Evolutionary conservation across 2,113 vertebrate species (phyloP), one percentile per base, ranked within the genome.

Genomic region (Chauna torquata): DNA sequence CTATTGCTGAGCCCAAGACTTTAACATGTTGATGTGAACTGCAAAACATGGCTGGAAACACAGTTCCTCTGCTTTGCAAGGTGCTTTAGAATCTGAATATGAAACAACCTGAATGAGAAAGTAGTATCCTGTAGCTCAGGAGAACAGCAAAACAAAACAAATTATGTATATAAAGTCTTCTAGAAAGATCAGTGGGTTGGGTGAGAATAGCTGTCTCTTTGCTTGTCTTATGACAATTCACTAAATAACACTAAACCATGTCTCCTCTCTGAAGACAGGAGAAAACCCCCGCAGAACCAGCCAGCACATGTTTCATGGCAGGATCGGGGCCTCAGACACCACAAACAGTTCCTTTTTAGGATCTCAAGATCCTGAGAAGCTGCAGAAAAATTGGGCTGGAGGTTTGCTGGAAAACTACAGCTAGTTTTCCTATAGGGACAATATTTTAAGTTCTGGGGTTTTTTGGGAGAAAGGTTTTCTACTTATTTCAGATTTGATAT

Each of bases 121-220:
- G 4, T 16, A 65, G 75, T 40, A 72, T 16, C 88, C 82, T 61
- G 11, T 4, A 55, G 47, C 70, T 90, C 74, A 61, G 61, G 66
- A 91, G 52, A 88, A 52, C 44, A 95, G 85, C 88, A 92, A 36
- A 93, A 54, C 25, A 74, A 89, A 88, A 55, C 8, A 71, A 88
- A 27, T 16, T 0, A 76, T 69, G 61, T 27, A 36, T 88, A 47
- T 52, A 52, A 82, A 92, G 47, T 40, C 40, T 93, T 92, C 82
- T 82, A 52, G 94, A 93, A 92, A 27, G 85, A 96, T 87, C 88
- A 90, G 92, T 95, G 92, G 85, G 92, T 77, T 94, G 95, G 40
- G 82, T 93, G 94, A 86, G 79, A 94, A 92, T 47, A 78, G 65
- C 64, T 83, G 72, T 77, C 45, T 81, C 86, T 94, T 71, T 70